phyloP scores from a whole-genome alignment of 2,888 invertebrate species.

The Caenorhabditis auriculariae region DNA sequence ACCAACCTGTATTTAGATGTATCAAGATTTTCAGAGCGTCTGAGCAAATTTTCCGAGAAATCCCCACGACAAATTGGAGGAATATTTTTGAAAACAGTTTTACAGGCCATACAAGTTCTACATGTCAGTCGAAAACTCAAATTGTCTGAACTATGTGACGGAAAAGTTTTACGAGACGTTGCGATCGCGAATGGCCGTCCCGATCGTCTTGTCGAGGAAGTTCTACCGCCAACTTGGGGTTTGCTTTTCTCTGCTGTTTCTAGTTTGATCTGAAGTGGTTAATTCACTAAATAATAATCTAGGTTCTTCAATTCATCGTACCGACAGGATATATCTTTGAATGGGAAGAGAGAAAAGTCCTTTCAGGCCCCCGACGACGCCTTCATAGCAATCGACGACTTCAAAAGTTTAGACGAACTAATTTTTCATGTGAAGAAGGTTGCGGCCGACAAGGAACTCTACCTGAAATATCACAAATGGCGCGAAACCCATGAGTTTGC shows the following conservation, averaged over 20 bases:
- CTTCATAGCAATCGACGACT: slow-evolving; percentile 1
- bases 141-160: slow-evolving; percentile 38
- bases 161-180: slow-evolving; percentile 38
- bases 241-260: neutral
- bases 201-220: neutral
- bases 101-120: slow-evolving; percentile 35
- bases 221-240: neutral
- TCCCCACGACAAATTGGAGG: neutral
- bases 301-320: too few relatives aligned
- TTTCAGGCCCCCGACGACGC: neutral
- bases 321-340: too few relatives aligned
- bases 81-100: neutral
- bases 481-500: neutral
- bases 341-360: too few relatives aligned
- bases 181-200: neutral
- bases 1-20: too few relatives aligned
- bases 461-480: neutral
- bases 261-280: too few relatives aligned
- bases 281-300: too few relatives aligned
- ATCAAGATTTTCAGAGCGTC: too few relatives aligned
- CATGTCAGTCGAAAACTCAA: slow-evolving; percentile 35
- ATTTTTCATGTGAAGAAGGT: neutral
- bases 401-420: neutral
- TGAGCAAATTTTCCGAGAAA: too few relatives aligned
- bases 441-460: neutral